Conservation (phyloP, 2,113 vertebrate species). For the Myocastor coypus region DNA sequence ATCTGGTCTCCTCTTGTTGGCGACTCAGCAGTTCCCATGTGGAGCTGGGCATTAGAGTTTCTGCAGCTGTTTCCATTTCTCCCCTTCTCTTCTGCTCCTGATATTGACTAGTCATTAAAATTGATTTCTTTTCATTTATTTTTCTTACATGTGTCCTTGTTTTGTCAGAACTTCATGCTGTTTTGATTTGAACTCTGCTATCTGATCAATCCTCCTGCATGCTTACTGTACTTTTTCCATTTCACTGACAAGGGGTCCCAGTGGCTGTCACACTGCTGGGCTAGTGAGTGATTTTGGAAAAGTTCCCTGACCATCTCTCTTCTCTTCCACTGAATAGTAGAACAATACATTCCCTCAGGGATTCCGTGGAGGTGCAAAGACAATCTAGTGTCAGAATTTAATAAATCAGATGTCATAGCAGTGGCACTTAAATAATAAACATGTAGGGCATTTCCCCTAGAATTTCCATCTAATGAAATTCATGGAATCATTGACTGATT, state of each 20-base stretch:
- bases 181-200: not conserved
- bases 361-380: not conserved
- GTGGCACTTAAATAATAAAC: not conserved
- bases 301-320: not conserved
- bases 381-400: not conserved
- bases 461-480: not conserved
- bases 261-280: not conserved
- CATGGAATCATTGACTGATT: not conserved
- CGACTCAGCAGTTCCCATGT: not conserved
- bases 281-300: not conserved
- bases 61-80: not conserved
- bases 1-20: not conserved
- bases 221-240: not conserved
- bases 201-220: not conserved
- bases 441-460: not conserved
- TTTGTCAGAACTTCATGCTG: not conserved
- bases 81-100: not conserved
- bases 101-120: not conserved
- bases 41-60: not conserved
- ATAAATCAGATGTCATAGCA: not conserved
- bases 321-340: not conserved
- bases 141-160: not conserved
- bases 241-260: not conserved
- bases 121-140: not conserved
- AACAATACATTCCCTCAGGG: not conserved